Conservation (phyloP, 2,113 vertebrate species). For the Oophaga pumilio region DNA sequence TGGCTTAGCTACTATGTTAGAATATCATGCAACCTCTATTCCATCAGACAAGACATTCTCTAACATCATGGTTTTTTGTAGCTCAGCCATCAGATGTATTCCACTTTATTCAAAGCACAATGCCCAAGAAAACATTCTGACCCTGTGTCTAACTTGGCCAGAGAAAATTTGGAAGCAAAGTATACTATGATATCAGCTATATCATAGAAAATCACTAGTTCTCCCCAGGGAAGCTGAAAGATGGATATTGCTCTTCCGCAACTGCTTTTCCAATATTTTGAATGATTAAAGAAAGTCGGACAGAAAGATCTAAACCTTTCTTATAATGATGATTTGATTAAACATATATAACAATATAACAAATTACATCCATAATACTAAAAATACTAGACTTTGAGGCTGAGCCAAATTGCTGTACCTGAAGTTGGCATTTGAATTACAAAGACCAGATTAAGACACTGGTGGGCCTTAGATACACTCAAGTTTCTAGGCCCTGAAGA, state of each 20-base stretch:
- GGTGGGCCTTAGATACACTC: not conserved
- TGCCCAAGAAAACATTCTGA: not conserved
- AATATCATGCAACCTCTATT: not conserved
- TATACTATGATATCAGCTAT: not conserved
- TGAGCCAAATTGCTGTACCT: slow-evolving; percentile 32
- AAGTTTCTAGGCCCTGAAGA: not conserved
- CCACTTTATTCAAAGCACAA: not conserved
- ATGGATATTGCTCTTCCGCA: slow-evolving; percentile 2
- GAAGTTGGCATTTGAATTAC: slow-evolving; percentile 1
- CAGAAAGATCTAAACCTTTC: not conserved
- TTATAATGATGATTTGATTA: slow-evolving; percentile 42
- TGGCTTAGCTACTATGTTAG: not conserved
- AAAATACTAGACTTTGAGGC: not conserved
- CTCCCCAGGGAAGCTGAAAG: not conserved
- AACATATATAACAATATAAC: slow-evolving; percentile 11
- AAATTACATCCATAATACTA: slow-evolving; percentile 51
- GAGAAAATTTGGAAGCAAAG: not conserved
- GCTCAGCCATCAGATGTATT: not conserved
- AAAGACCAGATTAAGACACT: slow-evolving; percentile 14
- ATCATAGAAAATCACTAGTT: not conserved
- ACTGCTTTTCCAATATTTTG: slow-evolving; percentile 41
- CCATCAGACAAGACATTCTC: not conserved
- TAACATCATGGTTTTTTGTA: not conserved
- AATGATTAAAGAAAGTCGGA: slow-evolving; percentile 50
- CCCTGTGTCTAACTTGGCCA: not conserved